A percentile compares a stretch with the other conserved stretches of the same genome.
Evolutionary conservation across 2,113 vertebrate genomes (phyloP).

Genomic region (Chaetodon trifascialis): DNA sequence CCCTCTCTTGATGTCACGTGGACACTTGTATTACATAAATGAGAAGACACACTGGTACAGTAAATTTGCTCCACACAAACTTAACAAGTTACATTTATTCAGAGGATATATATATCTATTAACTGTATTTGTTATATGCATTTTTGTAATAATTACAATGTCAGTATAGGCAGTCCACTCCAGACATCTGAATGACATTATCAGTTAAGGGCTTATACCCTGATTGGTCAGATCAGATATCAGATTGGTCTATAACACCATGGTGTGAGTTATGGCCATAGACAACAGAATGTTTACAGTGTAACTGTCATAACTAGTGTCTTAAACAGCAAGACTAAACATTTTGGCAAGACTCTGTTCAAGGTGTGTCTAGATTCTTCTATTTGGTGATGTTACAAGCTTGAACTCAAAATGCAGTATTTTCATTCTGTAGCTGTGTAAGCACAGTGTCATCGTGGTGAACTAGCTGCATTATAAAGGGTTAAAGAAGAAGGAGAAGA

Average conservation of each 20-base stretch:
- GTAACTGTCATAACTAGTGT: conserved; percentile 52
- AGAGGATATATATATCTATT: conserved; percentile 78
- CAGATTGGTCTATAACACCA: conserved; percentile 68
- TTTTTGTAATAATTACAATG: conserved; percentile 81
- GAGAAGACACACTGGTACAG: conserved; percentile 28
- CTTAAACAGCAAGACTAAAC: conserved; percentile 54
- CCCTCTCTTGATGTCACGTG: not conserved
- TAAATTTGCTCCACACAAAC: conserved; percentile 42
- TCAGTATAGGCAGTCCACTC: conserved; percentile 76
- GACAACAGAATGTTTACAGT: conserved; percentile 47
- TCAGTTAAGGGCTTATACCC: conserved; percentile 53
- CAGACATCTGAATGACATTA: conserved; percentile 75
- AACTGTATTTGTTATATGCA: conserved; percentile 73
- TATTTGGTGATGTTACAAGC: conserved; percentile 59
- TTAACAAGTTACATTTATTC: conserved; percentile 80
- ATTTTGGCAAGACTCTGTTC: conserved; percentile 48
- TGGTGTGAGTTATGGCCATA: conserved; percentile 55
- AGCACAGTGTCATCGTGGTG: conserved; percentile 55
- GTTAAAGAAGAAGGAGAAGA: conserved; percentile 10
- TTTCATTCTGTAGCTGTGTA: conserved; percentile 60
- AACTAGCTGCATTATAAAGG: conserved; percentile 40
- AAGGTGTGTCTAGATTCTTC: conserved; percentile 44
- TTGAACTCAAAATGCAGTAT: conserved; percentile 34
- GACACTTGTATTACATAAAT: not conserved
- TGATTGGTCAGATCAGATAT: too few species aligned